These are phyloP conservation scores for Elysia crispata DNA, from an alignment of 2,888 invertebrate genomes.

Conservation along the genomic window DNA sequence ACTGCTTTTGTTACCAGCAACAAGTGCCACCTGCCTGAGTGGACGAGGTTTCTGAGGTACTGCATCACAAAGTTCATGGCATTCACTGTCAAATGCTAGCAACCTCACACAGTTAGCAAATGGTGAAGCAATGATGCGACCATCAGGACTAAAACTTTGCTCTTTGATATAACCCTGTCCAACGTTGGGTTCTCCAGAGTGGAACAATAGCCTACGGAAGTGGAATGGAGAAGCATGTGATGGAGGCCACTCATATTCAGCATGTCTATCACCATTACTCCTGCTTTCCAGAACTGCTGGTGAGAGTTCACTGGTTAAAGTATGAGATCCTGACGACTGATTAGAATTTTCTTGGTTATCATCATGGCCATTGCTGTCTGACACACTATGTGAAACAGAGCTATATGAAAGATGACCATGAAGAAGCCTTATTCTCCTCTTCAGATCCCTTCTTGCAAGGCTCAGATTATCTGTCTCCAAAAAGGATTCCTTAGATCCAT, in stretches of 20 bases:
- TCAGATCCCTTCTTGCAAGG: not conserved
- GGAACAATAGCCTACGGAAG: slow-evolving; percentile 87
- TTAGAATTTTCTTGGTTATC: not conserved
- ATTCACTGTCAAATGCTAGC: slow-evolving; percentile 86
- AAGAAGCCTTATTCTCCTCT: not conserved
- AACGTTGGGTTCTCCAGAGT: slow-evolving; percentile 90
- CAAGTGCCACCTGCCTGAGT: slow-evolving; percentile 84
- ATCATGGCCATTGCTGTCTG: not conserved
- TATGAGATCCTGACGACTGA: not conserved
- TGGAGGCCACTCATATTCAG: not conserved
- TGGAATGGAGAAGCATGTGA: no score
- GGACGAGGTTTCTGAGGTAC: slow-evolving; percentile 80
- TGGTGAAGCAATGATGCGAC: slow-evolving; percentile 92
- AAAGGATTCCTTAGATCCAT: no score
- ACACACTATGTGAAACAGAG: slow-evolving; percentile 1
- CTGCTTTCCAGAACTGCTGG: not conserved
- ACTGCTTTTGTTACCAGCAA: slow-evolving; percentile 87
- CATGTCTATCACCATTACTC: slow-evolving; percentile 33
- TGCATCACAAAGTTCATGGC: slow-evolving; percentile 87
- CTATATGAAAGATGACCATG: no score
- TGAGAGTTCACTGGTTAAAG: not conserved
- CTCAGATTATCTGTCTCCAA: no score
- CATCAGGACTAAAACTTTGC: slow-evolving; percentile 92
- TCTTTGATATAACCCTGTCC: slow-evolving; percentile 96
- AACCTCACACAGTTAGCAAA: slow-evolving; percentile 91